Percentiles rank a stretch among this genome's conserved stretches.
These are phyloP conservation scores for rabbit (Oryctolagus cuniculus) DNA, from an alignment of 2,113 vertebrate genomes.

Conservation along the genomic window DNA sequence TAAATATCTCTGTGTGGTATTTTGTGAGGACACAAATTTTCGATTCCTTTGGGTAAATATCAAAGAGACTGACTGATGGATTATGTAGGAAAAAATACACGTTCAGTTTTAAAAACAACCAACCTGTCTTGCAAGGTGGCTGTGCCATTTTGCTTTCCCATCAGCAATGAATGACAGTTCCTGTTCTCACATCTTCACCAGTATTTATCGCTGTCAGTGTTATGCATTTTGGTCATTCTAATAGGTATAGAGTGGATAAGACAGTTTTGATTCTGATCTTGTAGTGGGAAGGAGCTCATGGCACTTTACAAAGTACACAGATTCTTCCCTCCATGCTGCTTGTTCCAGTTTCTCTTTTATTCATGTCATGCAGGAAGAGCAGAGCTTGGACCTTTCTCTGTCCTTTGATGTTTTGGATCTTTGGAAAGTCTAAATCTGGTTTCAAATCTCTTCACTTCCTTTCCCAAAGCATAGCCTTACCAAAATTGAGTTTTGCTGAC, in stretches of 20 bases:
- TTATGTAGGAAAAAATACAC: neutral
- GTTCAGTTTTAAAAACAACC: neutral
- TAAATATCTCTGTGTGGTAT: neutral
- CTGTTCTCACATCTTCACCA: neutral
- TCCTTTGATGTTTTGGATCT: neutral
- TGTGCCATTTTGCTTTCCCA: neutral
- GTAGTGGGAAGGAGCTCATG: neutral
- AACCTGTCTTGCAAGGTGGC: neutral
- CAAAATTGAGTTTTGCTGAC: slow-evolving; percentile 69
- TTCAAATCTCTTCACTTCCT: slow-evolving; percentile 35
- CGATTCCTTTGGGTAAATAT: neutral
- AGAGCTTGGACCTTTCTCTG: neutral
- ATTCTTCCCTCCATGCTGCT: fast-evolving
- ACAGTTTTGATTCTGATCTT: neutral
- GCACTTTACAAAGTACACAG: neutral
- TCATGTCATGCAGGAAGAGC: neutral
- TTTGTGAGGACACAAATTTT: neutral
- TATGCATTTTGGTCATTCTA: neutral
- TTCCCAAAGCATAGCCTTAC: neutral
- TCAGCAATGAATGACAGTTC: neutral
- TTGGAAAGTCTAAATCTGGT: neutral
- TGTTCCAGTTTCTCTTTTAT: neutral
- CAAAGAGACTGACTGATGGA: neutral
- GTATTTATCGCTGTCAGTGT: no score
- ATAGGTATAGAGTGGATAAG: no score